Conservation (phyloP, 2,797 vertebrate genomes). For the Sebastes miniatus region DNA sequence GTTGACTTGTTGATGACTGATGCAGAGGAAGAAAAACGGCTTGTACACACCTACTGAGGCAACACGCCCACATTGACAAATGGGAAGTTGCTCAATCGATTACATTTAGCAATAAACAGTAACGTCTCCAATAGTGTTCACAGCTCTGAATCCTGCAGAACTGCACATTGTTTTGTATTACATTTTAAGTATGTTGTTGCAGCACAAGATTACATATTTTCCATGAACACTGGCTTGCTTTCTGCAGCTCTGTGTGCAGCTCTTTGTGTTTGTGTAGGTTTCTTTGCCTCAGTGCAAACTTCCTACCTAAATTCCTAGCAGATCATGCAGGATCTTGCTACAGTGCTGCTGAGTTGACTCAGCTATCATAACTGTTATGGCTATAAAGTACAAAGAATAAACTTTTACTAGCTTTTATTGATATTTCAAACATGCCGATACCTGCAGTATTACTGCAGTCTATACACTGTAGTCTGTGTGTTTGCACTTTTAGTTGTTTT, state of each 20-base stretch:
- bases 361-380: neutral
- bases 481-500: neutral
- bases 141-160: neutral
- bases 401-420: neutral
- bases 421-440: neutral
- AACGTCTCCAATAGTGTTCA: neutral
- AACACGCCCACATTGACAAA: slow-evolving; percentile 17
- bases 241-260: neutral
- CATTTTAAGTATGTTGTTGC: neutral
- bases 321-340: neutral
- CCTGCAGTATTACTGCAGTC: neutral
- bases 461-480: neutral
- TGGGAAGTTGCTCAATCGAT: slow-evolving; percentile 47
- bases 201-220: neutral
- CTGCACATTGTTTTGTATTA: neutral
- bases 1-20: neutral
- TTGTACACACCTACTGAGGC: neutral
- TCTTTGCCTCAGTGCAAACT: neutral
- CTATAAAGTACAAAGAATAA: neutral
- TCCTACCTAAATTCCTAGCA: neutral
- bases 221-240: neutral
- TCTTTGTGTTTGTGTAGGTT: neutral
- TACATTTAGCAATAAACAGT: slow-evolving; percentile 19
- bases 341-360: neutral
- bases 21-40: neutral